phyloP scores from a whole-genome alignment of 1,140 invertebrate species.

The Drosophila subobscura region DNA sequence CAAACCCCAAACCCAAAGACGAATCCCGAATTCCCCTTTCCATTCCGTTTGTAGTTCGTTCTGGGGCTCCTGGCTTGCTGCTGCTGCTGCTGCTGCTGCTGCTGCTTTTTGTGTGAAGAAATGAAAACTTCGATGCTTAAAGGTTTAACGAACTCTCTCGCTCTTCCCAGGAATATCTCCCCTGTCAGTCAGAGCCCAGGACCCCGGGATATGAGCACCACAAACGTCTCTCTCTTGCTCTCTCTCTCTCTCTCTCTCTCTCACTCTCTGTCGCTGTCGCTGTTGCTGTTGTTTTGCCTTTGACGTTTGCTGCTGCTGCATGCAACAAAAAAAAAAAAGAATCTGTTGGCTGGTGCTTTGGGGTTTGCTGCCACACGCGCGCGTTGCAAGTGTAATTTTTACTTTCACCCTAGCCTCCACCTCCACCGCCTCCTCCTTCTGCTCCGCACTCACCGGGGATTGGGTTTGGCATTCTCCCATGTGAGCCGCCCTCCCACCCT shows the following conservation, averaged over 20 bases:
- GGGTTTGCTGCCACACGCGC: conserved; percentile 17
- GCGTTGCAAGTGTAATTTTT: conserved; percentile 65
- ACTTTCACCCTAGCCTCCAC: conserved; percentile 66
- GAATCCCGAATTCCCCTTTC: no score
- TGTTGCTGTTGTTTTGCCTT: conserved; percentile 46
- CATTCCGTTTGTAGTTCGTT: conserved; percentile 50
- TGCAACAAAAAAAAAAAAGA: conserved; percentile 8
- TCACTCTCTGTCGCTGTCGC: neutral
- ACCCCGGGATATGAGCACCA: conserved; percentile 41
- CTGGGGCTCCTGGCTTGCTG: conserved; percentile 19
- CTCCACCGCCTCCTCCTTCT: no score
- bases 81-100: neutral
- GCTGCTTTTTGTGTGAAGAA: conserved; percentile 50
- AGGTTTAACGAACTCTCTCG: conserved; percentile 73
- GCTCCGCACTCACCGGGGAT: neutral
- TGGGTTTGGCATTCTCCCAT: conserved; percentile 45
- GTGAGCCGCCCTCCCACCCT: conserved; percentile 35
- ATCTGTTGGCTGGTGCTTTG: neutral
- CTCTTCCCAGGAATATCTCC: conserved; percentile 5
- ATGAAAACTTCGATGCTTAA: conserved; percentile 78
- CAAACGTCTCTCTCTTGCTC: conserved; percentile 49
- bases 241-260: conserved; percentile 1
- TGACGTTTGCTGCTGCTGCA: conserved; percentile 48
- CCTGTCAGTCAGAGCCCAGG: conserved; percentile 19
- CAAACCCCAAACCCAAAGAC: neutral